Percentiles rank a stretch among this genome's conserved stretches.
Conservation (phyloP, 1,140 invertebrate species). For the Bombus affinis region DNA sequence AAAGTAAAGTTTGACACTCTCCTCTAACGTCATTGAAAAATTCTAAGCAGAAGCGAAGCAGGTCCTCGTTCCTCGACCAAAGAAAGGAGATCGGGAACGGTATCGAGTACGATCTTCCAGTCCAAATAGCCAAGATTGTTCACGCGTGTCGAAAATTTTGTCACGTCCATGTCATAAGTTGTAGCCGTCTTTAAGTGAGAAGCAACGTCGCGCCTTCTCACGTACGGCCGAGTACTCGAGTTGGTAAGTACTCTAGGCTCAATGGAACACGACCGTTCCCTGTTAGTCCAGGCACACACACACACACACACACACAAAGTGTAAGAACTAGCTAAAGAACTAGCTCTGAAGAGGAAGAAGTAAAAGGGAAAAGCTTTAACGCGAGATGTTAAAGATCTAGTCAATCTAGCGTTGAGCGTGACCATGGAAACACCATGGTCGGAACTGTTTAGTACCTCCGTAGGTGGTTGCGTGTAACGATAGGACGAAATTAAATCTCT, state of each 20-base stretch:
- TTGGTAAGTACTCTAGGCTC: slow-evolving; percentile 61
- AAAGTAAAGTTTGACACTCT: neutral
- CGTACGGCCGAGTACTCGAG: slow-evolving; percentile 55
- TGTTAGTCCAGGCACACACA: too few relatives aligned
- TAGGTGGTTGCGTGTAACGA: too few relatives aligned
- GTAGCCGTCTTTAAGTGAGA: slow-evolving; percentile 72
- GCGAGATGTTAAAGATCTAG: neutral
- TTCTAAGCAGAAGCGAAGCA: neutral
- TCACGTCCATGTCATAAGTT: slow-evolving; percentile 74
- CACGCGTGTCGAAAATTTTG: slow-evolving; percentile 61
- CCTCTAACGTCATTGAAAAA: neutral
- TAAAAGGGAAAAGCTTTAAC: neutral
- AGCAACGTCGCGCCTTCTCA: slow-evolving; percentile 60
- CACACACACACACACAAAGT: fast-evolving
- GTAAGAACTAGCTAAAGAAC: neutral
- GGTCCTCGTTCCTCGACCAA: neutral
- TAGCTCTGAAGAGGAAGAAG: neutral
- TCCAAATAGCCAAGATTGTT: neutral
- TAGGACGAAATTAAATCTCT: too few relatives aligned
- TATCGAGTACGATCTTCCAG: neutral
- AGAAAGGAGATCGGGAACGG: too few relatives aligned
- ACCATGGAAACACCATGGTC: too few relatives aligned
- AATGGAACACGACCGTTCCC: slow-evolving; percentile 17
- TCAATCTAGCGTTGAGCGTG: too few relatives aligned
- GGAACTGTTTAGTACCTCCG: too few relatives aligned